These are phyloP conservation scores for Sebastes steindachneri DNA, from an alignment of 2,797 vertebrate species.

Conservation along the genomic window DNA sequence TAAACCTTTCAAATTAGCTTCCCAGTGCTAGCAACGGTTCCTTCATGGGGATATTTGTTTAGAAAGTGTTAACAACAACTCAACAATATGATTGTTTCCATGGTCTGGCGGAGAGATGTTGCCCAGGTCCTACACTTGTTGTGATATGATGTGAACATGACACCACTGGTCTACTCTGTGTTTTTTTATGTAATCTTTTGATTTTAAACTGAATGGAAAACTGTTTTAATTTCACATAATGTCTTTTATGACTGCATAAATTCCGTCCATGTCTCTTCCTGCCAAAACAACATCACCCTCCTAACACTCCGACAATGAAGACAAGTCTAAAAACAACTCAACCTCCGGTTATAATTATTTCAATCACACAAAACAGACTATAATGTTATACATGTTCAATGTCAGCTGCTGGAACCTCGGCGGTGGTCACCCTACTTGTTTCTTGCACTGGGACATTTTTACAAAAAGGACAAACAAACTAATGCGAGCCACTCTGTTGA, in stretches of 20 bases:
- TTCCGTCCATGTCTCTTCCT: background rate
- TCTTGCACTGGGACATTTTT: conserved; percentile 87
- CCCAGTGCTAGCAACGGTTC: background rate
- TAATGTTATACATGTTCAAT: background rate
- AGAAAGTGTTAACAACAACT: background rate
- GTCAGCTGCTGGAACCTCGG: background rate
- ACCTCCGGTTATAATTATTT: background rate
- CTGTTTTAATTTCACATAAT: background rate
- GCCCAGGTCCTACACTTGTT: background rate
- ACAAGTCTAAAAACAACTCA: background rate
- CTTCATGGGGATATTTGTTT: background rate
- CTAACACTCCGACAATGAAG: too few species aligned
- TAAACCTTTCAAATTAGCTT: background rate
- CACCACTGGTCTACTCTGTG: background rate
- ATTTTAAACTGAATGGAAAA: background rate
- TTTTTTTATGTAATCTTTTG: background rate
- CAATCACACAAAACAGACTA: background rate
- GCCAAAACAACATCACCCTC: too few species aligned
- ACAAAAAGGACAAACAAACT: conserved; percentile 11
- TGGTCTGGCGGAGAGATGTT: background rate
- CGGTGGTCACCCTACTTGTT: conserved; percentile 87
- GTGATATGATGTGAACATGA: conserved; percentile 1
- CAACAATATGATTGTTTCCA: background rate
- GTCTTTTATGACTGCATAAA: background rate
- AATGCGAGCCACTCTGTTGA: conserved; percentile 89